Conservation (phyloP, 2,113 vertebrate species). For the Lanius collurio region DNA sequence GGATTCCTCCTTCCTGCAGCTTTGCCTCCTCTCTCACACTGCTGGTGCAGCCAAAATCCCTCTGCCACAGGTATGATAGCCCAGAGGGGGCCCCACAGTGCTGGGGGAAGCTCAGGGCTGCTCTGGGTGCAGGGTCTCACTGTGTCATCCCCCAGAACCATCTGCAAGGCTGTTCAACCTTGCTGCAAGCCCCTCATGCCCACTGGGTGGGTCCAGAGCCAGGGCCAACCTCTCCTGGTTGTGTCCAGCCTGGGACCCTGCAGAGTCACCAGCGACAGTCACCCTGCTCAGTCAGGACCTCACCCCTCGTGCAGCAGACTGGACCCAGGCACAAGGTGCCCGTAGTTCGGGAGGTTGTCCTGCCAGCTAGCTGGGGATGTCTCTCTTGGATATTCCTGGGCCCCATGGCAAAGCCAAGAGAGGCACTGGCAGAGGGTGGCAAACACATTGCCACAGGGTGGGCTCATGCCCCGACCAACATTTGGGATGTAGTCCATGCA, state of each 20-base stretch:
- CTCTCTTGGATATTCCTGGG: background rate
- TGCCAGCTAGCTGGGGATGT: background rate
- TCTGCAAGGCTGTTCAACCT: background rate
- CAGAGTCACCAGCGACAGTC: background rate
- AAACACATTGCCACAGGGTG: background rate
- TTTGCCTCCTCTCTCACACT: background rate
- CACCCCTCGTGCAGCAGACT: background rate
- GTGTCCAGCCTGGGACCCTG: background rate
- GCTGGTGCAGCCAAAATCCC: background rate
- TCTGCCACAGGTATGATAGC: background rate
- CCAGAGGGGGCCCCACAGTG: fast-evolving
- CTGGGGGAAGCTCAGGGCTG: background rate
- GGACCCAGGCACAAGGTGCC: background rate
- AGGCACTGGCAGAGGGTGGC: background rate
- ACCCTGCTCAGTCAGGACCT: background rate
- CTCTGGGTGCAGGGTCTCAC: background rate
- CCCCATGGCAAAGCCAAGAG: background rate
- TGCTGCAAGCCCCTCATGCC: background rate
- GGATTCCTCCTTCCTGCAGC: background rate
- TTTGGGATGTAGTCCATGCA: background rate
- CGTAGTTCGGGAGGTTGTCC: fast-evolving
- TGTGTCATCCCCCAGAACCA: background rate
- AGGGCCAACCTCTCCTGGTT: fast-evolving
- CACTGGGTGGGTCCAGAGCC: background rate
- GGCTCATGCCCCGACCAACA: background rate